phyloP scores from a whole-genome alignment of 2,113 vertebrate genomes.

The Cynoglossus semilaevis region DNA sequence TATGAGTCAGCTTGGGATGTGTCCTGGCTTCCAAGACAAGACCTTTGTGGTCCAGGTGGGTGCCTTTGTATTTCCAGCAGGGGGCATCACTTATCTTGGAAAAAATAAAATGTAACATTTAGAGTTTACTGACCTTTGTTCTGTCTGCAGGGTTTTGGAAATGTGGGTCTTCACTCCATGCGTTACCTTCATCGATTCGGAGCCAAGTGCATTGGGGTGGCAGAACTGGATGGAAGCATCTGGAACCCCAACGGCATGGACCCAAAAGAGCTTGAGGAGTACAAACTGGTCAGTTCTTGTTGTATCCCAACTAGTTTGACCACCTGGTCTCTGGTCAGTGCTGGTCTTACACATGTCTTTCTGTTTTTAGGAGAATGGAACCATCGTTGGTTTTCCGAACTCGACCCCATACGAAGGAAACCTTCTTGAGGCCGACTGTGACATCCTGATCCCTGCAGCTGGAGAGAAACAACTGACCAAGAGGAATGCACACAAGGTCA shows the following conservation, averaged over 20 bases:
- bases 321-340: not conserved
- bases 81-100: too few species aligned
- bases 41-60: constrained; percentile 94
- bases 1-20: constrained; percentile 93
- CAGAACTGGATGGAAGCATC: constrained; percentile 89
- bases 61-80: not conserved
- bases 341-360: not conserved
- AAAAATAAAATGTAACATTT: not conserved
- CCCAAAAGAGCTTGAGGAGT: constrained; percentile 88
- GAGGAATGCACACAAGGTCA: constrained; percentile 87
- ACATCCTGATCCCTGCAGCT: constrained; percentile 94
- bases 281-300: constrained; percentile 36
- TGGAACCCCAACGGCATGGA: constrained; percentile 94
- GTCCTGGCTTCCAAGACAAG: constrained; percentile 92
- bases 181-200: constrained; percentile 93
- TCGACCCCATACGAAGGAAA: constrained; percentile 84
- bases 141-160: constrained; percentile 82
- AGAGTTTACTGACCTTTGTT: not conserved
- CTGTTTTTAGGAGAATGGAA: constrained; percentile 83
- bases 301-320: too few species aligned
- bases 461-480: constrained; percentile 94
- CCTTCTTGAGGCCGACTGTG: constrained; percentile 91
- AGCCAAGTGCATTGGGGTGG: constrained; percentile 89
- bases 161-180: constrained; percentile 96
- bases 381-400: constrained; percentile 91